Base-by-base conservation (phyloP, 2,888 invertebrate species). In the Cephalotes varians region DNA sequence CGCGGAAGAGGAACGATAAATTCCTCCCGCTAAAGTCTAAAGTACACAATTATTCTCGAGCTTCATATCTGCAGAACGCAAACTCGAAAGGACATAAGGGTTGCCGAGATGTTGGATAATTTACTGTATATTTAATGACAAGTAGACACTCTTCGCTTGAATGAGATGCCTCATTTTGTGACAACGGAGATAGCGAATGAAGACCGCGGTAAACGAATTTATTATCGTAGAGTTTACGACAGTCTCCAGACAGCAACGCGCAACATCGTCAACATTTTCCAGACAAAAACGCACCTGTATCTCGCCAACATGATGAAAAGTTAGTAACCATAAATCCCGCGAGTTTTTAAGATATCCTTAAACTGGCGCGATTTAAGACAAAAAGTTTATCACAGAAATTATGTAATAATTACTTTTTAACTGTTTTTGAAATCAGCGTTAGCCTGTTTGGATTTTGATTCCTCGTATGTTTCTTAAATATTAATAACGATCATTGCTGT, bases 61-160 rank as follows among this genome's bases (percentile, higher is more conserved):
- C 65, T 54, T 60, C 47, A 84, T 62, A 73, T 81, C 72, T 77
- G 62, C 49, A 56, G 84, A 71, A 81, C 71, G 76, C 74, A 76
- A 84, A 76, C 51, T 54, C 65, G 67, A 84, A 44, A 81, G 62
- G 84, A 84, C 77, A 71, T 69, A 54, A 65, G 62, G 64, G 40
- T 56, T 56, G 56, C 44, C 40, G 31, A 31, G 47, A 58, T 40
- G 65, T 51, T 44, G 44, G 81, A 84, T 84, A 65, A 77, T 81
- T 81, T 74, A 84, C 56, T 76, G 62, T 65, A 84, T 62, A 69
- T 67, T n/a, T 64, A 64, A 62, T 12, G 49, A 7, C 37, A 49
- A 28, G 73, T 51, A n/a, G n/a, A 51, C 37, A 62, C 62, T 37
- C 56, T 34, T 60, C 56, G 18, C 37, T 62, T 44, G 58, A 77